Base-by-base conservation (phyloP, 37 sponge, comb jelly and placozoan species). In the Spongilla lacustris region DNA sequence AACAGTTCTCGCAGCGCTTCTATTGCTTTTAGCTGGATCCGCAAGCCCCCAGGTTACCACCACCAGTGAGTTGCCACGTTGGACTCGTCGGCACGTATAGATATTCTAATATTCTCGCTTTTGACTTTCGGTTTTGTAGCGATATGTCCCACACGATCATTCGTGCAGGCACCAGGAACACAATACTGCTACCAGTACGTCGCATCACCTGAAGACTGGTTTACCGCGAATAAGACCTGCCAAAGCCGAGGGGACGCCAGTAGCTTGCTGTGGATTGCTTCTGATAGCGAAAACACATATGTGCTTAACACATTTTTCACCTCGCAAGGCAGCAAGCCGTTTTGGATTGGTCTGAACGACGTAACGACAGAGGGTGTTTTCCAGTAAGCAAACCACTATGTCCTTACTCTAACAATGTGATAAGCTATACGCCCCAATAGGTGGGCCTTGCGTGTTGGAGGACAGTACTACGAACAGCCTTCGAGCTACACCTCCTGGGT, bases 341-440 rank as follows among this genome's bases (percentile, higher is more conserved):
- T 93, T 70, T 93, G 93, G 93, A 89, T 93, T 35, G 93, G 93
- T 19, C 74, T 93, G 68, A 79, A 76, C 78, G 93, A 93, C 76
- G 72, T 86, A 23, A 76, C 29, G 13, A 67, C 17, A 17, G 93
- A 93, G 35, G 93, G 93, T 2, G 37, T 38, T 13, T 93, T 93
- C 84, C 75, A 73, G 85, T 93, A 75, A 76, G 83, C 28, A 2
- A n/a, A 8, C 10, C 14, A 17, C 34, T n/a, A 5, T 0, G 30
- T 13, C 14, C 19, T 13, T 41, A 41, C 3, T 41, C 41, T 41
- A 41, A 41, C 41, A 9, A 41, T 41, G 6, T 41, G 41, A 41
- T 5, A 4, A 9, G 33, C 8, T 69, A 27, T 11, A 69, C 4
- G 34, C 33, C 34, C 2, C 31, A 5, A 30, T 12, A 32, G 24